phyloP scores from a whole-genome alignment of 2,888 invertebrate genomes.

The Ptychoptera albimana region DNA sequence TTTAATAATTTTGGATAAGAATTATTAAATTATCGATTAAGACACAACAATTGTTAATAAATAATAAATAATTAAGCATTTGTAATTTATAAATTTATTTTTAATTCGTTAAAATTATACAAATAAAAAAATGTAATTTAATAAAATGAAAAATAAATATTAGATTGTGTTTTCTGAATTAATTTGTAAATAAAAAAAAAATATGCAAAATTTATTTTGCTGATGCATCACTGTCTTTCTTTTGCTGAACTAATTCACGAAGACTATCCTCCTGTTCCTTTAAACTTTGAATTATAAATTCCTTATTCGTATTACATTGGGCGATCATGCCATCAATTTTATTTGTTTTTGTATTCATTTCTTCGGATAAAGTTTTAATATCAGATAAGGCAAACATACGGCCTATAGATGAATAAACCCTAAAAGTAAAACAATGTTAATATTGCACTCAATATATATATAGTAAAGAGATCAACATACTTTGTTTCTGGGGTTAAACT shows the following conservation, averaged over 20 bases:
- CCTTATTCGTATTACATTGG: slow-evolving; percentile 51
- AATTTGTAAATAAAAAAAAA: no score
- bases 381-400: slow-evolving; percentile 63
- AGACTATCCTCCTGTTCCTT: slow-evolving; percentile 71
- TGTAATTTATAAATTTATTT: no score
- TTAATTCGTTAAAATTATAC: no score
- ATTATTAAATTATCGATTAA: no score
- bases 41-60: no score
- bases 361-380: slow-evolving; percentile 40
- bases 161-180: no score
- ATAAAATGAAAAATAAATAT: no score
- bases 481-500: slow-evolving; percentile 24
- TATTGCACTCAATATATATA: neutral
- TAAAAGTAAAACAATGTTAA: slow-evolving; percentile 9
- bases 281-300: slow-evolving; percentile 53
- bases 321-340: slow-evolving; percentile 51
- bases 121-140: no score
- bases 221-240: slow-evolving; percentile 32
- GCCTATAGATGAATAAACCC: slow-evolving; percentile 44
- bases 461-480: slow-evolving; percentile 12
- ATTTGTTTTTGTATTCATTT: slow-evolving; percentile 41
- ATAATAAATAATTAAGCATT: no score
- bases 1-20: no score
- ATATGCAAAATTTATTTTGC: no score
- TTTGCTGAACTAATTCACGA: slow-evolving; percentile 58